phyloP scores from a whole-genome alignment of 1,140 invertebrate genomes.

The Diorhabda sublineata region DNA sequence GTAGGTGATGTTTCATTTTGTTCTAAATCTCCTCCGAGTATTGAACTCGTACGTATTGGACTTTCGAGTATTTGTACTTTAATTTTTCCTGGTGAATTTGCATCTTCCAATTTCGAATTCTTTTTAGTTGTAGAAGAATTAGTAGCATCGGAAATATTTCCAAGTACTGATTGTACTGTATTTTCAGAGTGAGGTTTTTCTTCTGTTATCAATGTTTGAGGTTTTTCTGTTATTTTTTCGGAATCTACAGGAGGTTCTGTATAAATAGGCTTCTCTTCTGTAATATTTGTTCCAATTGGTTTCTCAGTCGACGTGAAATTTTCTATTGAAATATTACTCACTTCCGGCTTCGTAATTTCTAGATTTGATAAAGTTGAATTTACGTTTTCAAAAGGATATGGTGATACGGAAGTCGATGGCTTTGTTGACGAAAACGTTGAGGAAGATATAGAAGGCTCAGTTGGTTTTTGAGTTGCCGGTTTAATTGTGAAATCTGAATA shows the following conservation, averaged over 20 bases:
- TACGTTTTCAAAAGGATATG: constrained; percentile 15
- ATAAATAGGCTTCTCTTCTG: neutral
- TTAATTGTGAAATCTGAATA: constrained; percentile 58
- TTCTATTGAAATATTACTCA: neutral
- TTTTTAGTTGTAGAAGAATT: constrained; percentile 14
- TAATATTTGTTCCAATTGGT: neutral
- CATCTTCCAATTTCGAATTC: constrained; percentile 1
- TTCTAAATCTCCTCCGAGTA: constrained; percentile 26
- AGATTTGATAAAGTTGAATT: neutral
- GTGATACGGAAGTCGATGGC: constrained; percentile 31
- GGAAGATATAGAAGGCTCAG: constrained; percentile 31
- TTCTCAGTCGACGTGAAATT: neutral
- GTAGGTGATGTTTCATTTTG: constrained; percentile 8
- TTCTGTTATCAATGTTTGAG: no score
- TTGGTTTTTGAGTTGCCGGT: constrained; percentile 48
- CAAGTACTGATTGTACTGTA: no score
- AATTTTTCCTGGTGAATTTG: constrained; percentile 30
- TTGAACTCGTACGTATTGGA: constrained; percentile 18
- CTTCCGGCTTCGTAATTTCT: neutral
- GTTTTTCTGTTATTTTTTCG: no score
- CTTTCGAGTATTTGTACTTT: constrained; percentile 34
- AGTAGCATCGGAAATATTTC: constrained; percentile 23
- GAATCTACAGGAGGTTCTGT: neutral
- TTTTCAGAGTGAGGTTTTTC: no score
- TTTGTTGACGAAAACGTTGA: constrained; percentile 13